phyloP scores from a whole-genome alignment of 2,888 invertebrate species.

The Prosopocoilus inquinatus region DNA sequence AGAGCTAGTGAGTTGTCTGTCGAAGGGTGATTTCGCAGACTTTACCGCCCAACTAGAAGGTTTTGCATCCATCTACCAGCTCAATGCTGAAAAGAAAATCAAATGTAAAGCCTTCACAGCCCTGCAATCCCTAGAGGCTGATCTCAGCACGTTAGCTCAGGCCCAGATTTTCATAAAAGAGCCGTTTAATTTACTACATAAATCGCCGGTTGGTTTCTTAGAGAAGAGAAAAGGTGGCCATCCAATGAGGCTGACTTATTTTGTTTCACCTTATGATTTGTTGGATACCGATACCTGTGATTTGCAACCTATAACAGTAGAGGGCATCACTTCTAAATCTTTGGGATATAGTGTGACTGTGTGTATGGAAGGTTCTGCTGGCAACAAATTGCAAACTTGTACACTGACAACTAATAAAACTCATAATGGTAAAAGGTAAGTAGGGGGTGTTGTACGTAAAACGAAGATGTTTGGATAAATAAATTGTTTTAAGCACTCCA shows the following conservation, averaged over 20 bases:
- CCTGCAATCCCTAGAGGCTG: constrained; percentile 86
- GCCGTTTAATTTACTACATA: constrained; percentile 74
- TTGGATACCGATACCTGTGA: constrained; percentile 73
- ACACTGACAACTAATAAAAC: constrained; percentile 68
- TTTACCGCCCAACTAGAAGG: constrained; percentile 90
- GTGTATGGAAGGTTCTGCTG: constrained; percentile 82
- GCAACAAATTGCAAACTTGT: constrained; percentile 77
- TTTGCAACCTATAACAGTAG: constrained; percentile 71
- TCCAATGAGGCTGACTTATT: constrained; percentile 91
- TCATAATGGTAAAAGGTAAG: constrained; percentile 72
- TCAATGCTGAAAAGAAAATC: constrained; percentile 92
- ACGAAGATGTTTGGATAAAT: too few species aligned
- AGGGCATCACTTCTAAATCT: constrained; percentile 65
- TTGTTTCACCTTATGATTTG: constrained; percentile 90
- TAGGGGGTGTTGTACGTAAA: too few species aligned
- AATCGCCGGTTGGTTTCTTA: constrained; percentile 85
- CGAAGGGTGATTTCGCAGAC: constrained; percentile 84
- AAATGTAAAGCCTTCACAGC: constrained; percentile 93
- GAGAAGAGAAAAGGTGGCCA: constrained; percentile 84
- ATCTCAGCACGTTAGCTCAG: constrained; percentile 78
- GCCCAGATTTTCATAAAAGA: constrained; percentile 72
- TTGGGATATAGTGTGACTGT: constrained; percentile 87
- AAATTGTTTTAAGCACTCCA: constrained; percentile 60
- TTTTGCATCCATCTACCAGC: constrained; percentile 82
- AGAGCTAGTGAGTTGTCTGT: constrained; percentile 81